Evolutionary conservation across 2,113 vertebrate genomes (phyloP).

Genomic region (Antechinus stuartii): DNA sequence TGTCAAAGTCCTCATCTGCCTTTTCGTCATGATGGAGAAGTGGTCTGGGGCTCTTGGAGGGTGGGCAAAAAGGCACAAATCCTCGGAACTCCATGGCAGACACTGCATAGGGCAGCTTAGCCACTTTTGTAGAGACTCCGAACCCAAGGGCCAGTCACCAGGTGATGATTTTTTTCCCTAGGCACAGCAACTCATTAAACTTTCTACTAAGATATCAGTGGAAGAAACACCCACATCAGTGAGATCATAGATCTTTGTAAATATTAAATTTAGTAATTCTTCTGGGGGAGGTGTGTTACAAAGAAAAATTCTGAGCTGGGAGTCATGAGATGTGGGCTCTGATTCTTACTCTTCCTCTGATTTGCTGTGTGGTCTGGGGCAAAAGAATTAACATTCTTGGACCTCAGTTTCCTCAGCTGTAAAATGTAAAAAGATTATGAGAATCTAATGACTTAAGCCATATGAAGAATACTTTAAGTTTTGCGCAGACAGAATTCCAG

Average conservation of each 20-base stretch:
- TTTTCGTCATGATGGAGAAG: not conserved
- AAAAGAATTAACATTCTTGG: slow-evolving; percentile 35
- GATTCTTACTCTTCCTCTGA: not conserved
- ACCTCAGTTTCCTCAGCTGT: not conserved
- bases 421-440: not conserved
- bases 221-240: not conserved
- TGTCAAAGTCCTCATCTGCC: not conserved
- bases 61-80: not conserved
- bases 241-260: not conserved
- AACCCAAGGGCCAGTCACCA: not conserved
- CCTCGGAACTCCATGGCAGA: not conserved
- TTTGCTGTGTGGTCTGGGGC: slow-evolving; percentile 13
- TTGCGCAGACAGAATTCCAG: not conserved
- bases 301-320: not conserved
- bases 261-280: not conserved
- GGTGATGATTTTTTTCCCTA: not conserved
- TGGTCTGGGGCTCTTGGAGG: not conserved
- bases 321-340: not conserved
- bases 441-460: not conserved
- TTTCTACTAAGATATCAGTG: not conserved
- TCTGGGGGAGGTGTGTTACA: not conserved
- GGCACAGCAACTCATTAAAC: not conserved
- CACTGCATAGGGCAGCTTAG: not conserved
- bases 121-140: not conserved
- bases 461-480: not conserved